phyloP scores from a whole-genome alignment of 2,797 vertebrate genomes.

The Buceros bicornis region DNA sequence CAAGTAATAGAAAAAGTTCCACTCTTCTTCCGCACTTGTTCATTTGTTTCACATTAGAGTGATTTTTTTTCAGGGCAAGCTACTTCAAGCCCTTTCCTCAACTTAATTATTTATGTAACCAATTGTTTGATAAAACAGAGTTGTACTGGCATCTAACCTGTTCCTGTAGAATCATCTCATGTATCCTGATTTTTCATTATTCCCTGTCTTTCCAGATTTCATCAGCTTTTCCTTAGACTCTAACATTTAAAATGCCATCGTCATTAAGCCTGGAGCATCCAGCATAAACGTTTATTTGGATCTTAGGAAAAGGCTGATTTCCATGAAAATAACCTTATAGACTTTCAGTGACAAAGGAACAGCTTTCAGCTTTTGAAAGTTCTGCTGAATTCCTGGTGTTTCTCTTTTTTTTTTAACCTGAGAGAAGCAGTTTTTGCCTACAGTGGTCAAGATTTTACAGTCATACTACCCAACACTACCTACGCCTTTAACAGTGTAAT shows the following conservation, averaged over 20 bases:
- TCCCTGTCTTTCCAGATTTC: background rate
- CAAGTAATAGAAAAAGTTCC: background rate
- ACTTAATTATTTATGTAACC: background rate
- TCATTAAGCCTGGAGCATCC: background rate
- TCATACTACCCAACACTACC: background rate
- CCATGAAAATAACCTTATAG: background rate
- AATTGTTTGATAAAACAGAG: background rate
- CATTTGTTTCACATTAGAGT: background rate
- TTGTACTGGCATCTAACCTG: background rate
- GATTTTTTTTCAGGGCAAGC: background rate
- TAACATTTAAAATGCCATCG: background rate
- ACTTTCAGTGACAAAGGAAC: background rate
- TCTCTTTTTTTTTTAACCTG: background rate
- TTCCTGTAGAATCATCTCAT: background rate
- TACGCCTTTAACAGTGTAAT: background rate
- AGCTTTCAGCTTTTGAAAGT: background rate
- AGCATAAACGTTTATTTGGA: background rate
- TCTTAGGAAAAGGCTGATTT: conserved; percentile 10
- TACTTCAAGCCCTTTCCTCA: background rate
- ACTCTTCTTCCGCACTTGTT: background rate
- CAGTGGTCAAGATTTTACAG: background rate
- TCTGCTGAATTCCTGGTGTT: background rate
- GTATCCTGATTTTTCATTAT: background rate
- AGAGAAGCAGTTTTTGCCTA: background rate
- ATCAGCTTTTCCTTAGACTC: background rate